Percentiles rank a stretch among this genome's conserved stretches.
Conservation (phyloP, 2,113 vertebrate genomes). For the Oreocharis arfaki region DNA sequence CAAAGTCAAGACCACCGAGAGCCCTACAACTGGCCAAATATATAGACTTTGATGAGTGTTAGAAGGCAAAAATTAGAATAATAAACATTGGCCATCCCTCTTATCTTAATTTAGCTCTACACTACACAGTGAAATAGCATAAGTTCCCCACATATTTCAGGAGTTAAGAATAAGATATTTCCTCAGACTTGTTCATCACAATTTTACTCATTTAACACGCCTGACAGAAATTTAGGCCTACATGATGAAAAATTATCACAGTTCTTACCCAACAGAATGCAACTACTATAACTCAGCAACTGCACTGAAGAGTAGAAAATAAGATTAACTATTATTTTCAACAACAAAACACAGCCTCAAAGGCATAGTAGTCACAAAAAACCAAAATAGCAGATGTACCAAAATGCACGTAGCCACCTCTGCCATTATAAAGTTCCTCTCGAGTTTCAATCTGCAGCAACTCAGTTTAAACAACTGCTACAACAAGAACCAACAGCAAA, state of each 20-base stretch:
- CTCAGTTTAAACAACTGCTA: background rate
- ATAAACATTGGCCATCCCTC: background rate
- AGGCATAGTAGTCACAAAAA: background rate
- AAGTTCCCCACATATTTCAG: background rate
- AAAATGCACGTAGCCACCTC: accelerated
- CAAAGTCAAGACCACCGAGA: background rate
- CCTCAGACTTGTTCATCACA: background rate
- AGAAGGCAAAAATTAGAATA: background rate
- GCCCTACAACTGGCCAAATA: background rate
- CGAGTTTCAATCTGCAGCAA: background rate
- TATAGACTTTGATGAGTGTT: background rate
- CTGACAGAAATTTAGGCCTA: background rate
- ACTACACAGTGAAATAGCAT: background rate
- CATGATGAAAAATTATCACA: background rate
- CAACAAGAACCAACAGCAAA: background rate
- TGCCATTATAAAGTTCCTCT: background rate
- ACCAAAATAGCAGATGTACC: background rate
- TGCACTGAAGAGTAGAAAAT: background rate
- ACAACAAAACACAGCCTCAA: background rate
- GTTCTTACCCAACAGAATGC: background rate
- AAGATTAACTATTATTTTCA: background rate
- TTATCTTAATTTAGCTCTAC: background rate
- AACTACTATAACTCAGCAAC: background rate
- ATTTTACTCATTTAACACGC: background rate
- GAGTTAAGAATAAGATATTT: background rate